phyloP scores from a whole-genome alignment of 2,797 vertebrate species.

The Sebastes wilsoni region DNA sequence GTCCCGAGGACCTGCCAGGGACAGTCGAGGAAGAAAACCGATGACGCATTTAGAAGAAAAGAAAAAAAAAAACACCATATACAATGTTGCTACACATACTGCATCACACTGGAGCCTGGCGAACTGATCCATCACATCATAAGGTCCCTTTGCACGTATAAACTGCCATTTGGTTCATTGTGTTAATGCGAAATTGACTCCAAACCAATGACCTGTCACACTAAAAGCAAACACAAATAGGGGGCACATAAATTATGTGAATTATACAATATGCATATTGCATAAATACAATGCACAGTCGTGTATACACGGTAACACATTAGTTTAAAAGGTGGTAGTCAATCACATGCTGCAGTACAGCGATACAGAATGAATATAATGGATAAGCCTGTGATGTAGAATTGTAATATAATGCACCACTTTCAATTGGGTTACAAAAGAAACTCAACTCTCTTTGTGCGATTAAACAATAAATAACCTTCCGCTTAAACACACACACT shows the following conservation, averaged over 20 bases:
- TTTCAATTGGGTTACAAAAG: slow-evolving; percentile 63
- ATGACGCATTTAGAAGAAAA: background rate
- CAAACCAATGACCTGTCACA: slow-evolving; percentile 52
- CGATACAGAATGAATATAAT: slow-evolving; percentile 51
- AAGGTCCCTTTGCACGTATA: slow-evolving; percentile 9
- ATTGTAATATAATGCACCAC: slow-evolving; percentile 60
- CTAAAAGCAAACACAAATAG: slow-evolving; percentile 49
- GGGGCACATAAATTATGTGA: slow-evolving; percentile 51
- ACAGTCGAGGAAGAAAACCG: background rate
- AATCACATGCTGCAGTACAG: slow-evolving; percentile 54
- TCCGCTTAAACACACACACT: slow-evolving; percentile 29
- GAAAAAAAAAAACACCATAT: background rate
- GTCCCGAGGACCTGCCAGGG: slow-evolving; percentile 23
- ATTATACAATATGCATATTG: slow-evolving; percentile 51
- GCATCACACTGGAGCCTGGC: background rate
- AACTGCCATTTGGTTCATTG: slow-evolving; percentile 43
- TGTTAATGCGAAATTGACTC: slow-evolving; percentile 45
- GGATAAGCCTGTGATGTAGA: slow-evolving; percentile 41
- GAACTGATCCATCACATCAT: slow-evolving; percentile 29
- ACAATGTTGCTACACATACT: background rate
- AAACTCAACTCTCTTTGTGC: slow-evolving; percentile 39
- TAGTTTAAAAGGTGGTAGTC: slow-evolving; percentile 67
- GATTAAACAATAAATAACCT: slow-evolving; percentile 61
- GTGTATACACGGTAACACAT: slow-evolving; percentile 35
- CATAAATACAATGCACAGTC: slow-evolving; percentile 56